Percentiles rank a stretch among this genome's conserved stretches.
Conservation (phyloP, 1,140 invertebrate genomes). For the Cataglyphis hispanica region DNA sequence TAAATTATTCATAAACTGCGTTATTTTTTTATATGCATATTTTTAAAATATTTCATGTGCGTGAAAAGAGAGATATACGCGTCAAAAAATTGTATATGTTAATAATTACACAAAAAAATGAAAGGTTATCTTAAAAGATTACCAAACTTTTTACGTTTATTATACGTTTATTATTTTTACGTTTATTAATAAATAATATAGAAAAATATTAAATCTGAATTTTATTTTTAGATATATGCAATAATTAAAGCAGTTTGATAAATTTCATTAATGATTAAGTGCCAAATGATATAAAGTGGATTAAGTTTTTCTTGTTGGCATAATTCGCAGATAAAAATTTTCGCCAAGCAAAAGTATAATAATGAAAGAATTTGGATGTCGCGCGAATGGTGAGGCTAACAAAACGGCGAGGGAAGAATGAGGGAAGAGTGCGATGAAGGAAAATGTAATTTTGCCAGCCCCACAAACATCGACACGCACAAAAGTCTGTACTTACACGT, state of each 20-base stretch:
- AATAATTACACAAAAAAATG: neutral
- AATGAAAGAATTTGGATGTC: neutral
- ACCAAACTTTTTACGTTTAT: neutral
- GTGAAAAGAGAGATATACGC: neutral
- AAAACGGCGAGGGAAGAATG: constrained; percentile 47
- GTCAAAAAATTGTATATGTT: neutral
- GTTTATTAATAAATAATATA: neutral
- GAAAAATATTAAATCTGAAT: neutral
- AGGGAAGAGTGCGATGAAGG: constrained; percentile 34
- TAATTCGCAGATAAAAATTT: constrained; percentile 21
- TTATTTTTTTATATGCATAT: neutral
- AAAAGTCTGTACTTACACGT: constrained; percentile 29
- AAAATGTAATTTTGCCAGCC: constrained; percentile 69
- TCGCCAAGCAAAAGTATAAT: neutral
- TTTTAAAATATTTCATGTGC: neutral
- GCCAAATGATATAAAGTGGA: neutral
- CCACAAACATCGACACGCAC: constrained; percentile 11
- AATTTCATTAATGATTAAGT: neutral
- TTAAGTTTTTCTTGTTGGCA: neutral
- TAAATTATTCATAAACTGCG: neutral
- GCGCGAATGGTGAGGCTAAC: neutral
- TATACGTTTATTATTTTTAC: neutral
- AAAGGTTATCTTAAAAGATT: neutral
- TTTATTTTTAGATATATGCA: neutral
- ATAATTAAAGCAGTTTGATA: neutral